phyloP scores from a whole-genome alignment of 2,888 invertebrate species.

The Syrphus vitripennis region DNA sequence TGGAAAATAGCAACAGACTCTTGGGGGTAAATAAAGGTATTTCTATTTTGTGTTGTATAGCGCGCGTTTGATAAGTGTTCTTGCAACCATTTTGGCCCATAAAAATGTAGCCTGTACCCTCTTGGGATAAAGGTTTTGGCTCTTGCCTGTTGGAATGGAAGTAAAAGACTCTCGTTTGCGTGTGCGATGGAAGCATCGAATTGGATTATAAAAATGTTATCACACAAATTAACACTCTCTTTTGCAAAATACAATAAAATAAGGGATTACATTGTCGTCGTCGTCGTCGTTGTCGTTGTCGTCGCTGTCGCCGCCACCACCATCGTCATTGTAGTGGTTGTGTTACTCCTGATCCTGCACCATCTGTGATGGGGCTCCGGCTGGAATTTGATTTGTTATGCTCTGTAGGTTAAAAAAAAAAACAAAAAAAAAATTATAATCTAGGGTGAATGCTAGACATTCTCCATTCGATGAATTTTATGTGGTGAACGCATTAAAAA shows the following conservation, averaged over 20 bases:
- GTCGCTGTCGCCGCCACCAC: conserved; percentile 10
- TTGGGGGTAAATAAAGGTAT: conserved; percentile 52
- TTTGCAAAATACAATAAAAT: conserved; percentile 60
- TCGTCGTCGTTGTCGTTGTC: neutral
- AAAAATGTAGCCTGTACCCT: conserved; percentile 65
- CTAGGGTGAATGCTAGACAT: conserved; percentile 22
- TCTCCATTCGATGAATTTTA: conserved; percentile 62
- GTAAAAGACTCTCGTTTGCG: neutral
- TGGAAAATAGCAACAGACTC: conserved; percentile 42
- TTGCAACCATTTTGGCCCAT: conserved; percentile 56
- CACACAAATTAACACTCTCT: conserved; percentile 71
- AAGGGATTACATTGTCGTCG: conserved; percentile 53
- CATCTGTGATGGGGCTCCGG: conserved; percentile 28
- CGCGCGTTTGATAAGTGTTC: conserved; percentile 48
- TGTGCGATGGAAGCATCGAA: conserved; percentile 51
- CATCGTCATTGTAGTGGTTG: neutral
- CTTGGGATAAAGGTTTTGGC: conserved; percentile 31
- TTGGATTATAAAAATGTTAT: conserved; percentile 70
- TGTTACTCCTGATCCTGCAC: conserved; percentile 8
- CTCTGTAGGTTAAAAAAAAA: conserved; percentile 39
- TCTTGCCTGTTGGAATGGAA: neutral
- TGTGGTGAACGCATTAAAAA: conserved; percentile 65
- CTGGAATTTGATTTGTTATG: conserved; percentile 39
- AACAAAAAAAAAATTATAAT: no score
- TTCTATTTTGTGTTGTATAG: neutral